Base-by-base conservation (phyloP, 2,113 vertebrate genomes). In the Notiomystis cincta region DNA sequence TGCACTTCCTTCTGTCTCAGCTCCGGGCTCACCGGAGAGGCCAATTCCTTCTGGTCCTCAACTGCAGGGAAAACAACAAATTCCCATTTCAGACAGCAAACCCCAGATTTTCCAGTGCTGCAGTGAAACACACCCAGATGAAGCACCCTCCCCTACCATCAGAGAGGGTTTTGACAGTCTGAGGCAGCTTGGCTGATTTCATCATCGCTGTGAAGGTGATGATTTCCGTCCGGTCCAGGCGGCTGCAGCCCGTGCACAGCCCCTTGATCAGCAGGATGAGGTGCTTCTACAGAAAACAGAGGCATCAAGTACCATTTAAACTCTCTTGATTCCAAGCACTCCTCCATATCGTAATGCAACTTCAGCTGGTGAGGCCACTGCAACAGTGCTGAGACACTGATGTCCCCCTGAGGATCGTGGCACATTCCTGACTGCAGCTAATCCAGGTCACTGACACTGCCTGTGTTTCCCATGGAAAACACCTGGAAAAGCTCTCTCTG, bases 151-250 rank as follows among this genome's bases (percentile, higher is more conserved):
- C 61, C 98, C 95, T 90, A 99, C 99, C 99, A 76, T 99, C 99
- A 69, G 99, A 99, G 82, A 99, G 99, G 4, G 99, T 99, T 98
- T 99, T 99, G 96, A 99, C 97, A 12, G 99, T 99, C 96, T 99
- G 99, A 60, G 99, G 99, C 96, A 99, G 98, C 97, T 99, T 99
- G 94, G 99, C 99, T 8, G 99, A 99, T 91, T 99, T 99, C 99
- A 99, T 99, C 99, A 99, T 99, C 4, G 99, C 99, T 24, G 99
- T 99, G 93, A 99, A 99, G 38, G 99, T 99, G 89, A 99, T 99
- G 56, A 99, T 99, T 94, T 99, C 99, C 4, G 99, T 99, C 51
- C 99, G 98, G 96, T 99, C 99, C 69, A 99, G 97, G 88, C 99
- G 98, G 98, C 99, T 99, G 97, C 99, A 99, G 95, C 99, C 99